phyloP scores from a whole-genome alignment of 2,797 vertebrate species.

The Acridotheres tristis region DNA sequence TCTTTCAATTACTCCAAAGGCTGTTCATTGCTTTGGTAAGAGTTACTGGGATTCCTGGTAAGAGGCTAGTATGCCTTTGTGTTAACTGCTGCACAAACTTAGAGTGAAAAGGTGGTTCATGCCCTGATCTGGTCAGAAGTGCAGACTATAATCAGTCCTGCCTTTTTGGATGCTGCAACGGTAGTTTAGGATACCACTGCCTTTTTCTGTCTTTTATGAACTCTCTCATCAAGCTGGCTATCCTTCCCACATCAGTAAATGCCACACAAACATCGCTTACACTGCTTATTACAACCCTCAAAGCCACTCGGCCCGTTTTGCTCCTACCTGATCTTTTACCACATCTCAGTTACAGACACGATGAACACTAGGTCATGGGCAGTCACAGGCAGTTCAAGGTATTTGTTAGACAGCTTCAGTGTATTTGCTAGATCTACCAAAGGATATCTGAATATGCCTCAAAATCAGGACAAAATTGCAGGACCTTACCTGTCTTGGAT shows the following conservation, averaged over 20 bases:
- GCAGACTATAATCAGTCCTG: conserved; percentile 45
- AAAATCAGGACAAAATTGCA: background rate
- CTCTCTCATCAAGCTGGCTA: conserved; percentile 41
- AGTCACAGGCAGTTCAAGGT: background rate
- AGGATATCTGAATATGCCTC: background rate
- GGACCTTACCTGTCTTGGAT: background rate
- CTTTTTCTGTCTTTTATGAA: background rate
- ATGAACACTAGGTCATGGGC: background rate
- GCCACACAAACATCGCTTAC: conserved; percentile 22
- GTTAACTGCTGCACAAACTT: background rate
- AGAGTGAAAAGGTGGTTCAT: background rate
- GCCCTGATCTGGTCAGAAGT: background rate
- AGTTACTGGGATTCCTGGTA: background rate
- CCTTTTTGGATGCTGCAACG: background rate
- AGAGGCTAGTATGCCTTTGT: background rate
- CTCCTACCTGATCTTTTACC: conserved; percentile 12
- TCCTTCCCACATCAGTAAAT: conserved; percentile 55
- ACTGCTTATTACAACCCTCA: conserved; percentile 12
- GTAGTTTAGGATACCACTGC: conserved; percentile 21
- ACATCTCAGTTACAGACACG: background rate
- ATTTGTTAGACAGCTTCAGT: background rate
- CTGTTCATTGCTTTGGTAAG: background rate
- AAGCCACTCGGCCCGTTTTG: background rate
- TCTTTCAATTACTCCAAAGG: background rate
- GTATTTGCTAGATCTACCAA: background rate